Conservation (phyloP, 2,797 vertebrate genomes). For the Corythornis leucogaster region DNA sequence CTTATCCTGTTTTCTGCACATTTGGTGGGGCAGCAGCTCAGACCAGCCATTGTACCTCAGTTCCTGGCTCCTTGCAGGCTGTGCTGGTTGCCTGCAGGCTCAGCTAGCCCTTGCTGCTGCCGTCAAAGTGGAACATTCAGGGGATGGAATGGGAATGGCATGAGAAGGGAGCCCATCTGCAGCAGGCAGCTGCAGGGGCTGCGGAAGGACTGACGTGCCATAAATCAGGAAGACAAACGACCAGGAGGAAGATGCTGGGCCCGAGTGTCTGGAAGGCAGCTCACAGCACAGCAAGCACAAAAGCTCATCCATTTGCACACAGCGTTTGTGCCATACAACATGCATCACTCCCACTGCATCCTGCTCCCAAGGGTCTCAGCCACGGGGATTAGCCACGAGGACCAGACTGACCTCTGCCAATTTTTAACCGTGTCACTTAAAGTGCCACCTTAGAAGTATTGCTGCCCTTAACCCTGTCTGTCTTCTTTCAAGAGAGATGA, state of each 20-base stretch:
- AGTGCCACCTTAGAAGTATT: neutral
- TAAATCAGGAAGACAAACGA: constrained; percentile 43
- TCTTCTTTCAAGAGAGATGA: neutral
- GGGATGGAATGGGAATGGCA: neutral
- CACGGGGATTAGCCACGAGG: rapidly evolving
- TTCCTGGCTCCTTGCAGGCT: neutral
- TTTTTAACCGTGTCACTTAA: neutral
- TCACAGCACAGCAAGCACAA: neutral
- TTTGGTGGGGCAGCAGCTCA: neutral
- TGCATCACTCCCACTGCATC: neutral
- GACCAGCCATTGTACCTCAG: neutral
- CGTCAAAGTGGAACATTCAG: neutral
- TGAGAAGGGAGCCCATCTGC: neutral
- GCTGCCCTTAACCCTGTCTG: neutral
- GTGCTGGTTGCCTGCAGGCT: neutral
- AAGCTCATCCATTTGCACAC: constrained; percentile 14
- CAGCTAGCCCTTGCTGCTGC: neutral
- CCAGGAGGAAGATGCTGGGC: neutral
- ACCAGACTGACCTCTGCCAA: neutral
- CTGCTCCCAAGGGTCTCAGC: neutral
- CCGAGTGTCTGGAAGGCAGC: constrained; percentile 15
- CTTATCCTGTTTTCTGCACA: neutral
- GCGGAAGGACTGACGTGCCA: neutral
- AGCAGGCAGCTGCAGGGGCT: constrained; percentile 31
- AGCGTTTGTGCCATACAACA: neutral